Base-by-base conservation (phyloP, 2,888 invertebrate species). In the Amaurobius ferox region DNA sequence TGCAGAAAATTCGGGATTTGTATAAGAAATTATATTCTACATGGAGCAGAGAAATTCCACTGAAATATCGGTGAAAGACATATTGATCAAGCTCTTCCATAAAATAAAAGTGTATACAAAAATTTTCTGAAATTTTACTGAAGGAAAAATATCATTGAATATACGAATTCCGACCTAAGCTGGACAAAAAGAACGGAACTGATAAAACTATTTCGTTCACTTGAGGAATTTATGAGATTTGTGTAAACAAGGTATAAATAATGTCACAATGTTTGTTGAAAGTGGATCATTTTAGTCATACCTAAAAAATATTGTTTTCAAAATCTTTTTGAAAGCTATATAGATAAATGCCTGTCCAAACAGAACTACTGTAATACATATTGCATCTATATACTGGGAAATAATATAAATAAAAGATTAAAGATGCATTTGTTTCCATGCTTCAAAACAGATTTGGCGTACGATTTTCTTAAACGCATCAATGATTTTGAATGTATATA, bases 221-320 rank as follows among this genome's bases (percentile, higher is more conserved):
- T 44, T 16, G 44, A 44, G 16, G 16, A 44, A 44, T 44, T 44
- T 16, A n/a, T 5, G 44, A 44, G 44, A 44, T 44, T 44, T 44
- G 44, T 44, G 44, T 16, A 16, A 16, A 2, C n/a, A 44, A 44
- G 35, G n/a, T 44, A 44, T 44, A 44, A 44, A 16, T 44, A 44
- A 44, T 44, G 44, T 44, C 44, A 44, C 44, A 44, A 44, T 44
- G 16, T 44, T 44, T 44, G 44, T 44, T 44, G 44, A 44, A 16
- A 44, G 44, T 44, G 44, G 16, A 44, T 2, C 16, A 44, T 16
- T 35, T 35, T 35, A 11, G 35, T 35, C 35, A 35, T 7, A 35
- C 11, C 6, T 7, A 35, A n/a, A n/a, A n/a, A n/a, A n/a, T n/a
- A n/a, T n/a, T n/a, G n/a, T n/a, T n/a, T n/a, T n/a, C n/a, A n/a